Percentiles rank a stretch among this genome's conserved stretches.
Conservation (phyloP, 2,888 invertebrate species). For the Amphipoea oculea region DNA sequence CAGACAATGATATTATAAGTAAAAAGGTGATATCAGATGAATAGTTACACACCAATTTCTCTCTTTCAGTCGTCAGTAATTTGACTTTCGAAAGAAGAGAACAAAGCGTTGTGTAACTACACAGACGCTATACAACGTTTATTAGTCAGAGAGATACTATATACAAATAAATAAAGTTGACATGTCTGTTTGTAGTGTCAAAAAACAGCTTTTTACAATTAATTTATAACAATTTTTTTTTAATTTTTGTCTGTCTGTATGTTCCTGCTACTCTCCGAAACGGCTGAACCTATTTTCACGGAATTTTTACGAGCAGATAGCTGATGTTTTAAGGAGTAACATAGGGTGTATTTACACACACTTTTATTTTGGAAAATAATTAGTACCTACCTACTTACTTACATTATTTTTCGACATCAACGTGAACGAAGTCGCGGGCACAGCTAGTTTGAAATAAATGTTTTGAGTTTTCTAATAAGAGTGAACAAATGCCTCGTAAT, state of each 20-base stretch:
- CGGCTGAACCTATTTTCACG: neutral
- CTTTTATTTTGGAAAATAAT: neutral
- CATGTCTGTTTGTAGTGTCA: neutral
- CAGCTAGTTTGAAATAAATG: neutral
- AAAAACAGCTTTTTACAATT: neutral
- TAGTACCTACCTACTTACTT: too few relatives aligned
- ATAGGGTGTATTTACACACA: neutral
- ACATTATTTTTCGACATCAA: neutral
- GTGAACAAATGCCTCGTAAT: slow-evolving; percentile 6
- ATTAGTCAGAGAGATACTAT: neutral
- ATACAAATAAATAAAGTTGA: neutral
- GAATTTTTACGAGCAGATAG: neutral
- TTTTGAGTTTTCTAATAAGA: neutral
- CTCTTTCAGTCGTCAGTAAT: too few relatives aligned
- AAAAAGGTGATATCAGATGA: too few relatives aligned
- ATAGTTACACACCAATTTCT: too few relatives aligned
- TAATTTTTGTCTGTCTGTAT: neutral
- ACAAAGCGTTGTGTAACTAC: too few relatives aligned
- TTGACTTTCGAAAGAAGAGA: too few relatives aligned
- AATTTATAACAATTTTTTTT: too few relatives aligned
- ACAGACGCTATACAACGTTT: too few relatives aligned
- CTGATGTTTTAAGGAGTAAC: neutral
- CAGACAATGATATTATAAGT: too few relatives aligned
- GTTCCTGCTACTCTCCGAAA: neutral
- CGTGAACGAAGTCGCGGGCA: neutral